Evolutionary conservation across 2,797 vertebrate species (phyloP), one percentile per base, ranked within the genome.

Genomic region (Sparidentex hasta): DNA sequence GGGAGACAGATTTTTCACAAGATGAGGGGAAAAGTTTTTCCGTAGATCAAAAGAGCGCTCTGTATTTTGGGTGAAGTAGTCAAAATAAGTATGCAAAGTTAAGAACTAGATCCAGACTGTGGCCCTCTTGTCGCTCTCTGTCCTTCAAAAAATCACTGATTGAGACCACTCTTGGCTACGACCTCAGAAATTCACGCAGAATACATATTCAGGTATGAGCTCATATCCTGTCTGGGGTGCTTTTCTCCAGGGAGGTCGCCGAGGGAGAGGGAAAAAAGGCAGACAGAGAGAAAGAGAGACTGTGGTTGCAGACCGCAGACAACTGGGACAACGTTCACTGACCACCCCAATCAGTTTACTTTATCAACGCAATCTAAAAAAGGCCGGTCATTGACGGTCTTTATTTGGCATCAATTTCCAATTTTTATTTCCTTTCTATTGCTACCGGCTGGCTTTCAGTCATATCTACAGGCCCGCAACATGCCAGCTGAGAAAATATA

Each of bases 141-240:
- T 76, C 62, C 77, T 78, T 71, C 46, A 83, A 78, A 48, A 89
- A 75, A 73, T 84, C 55, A 79, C 79, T 79, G 92, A 90, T 86
- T 85, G 78, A 87, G 80, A 87, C 83, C 83, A 74, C 84, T 85
- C 51, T 65, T 72, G 80, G 67, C 58, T 69, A 33, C 70, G 84
- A 87, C 27, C 43, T 88, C 86, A 90, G 78, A 85, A 68, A 88
- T 84, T 85, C 70, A 82, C 65, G 20, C 82, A 65, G 76, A 85
- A 85, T 83, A 71, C 76, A 88, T 86, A 86, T 86, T 89, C 82
- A 85, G 85, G 78, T 82, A 94, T 95, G 93, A 95, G 92, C 91
- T 95, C 90, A 95, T 92, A 92, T 95, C 93, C 95, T 95, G 93
- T 93, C 90, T 91, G 87, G 71, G 82, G 80, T 43, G 84, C 76